Conservation (phyloP, 2,797 vertebrate genomes). For the Amniataba percoides region DNA sequence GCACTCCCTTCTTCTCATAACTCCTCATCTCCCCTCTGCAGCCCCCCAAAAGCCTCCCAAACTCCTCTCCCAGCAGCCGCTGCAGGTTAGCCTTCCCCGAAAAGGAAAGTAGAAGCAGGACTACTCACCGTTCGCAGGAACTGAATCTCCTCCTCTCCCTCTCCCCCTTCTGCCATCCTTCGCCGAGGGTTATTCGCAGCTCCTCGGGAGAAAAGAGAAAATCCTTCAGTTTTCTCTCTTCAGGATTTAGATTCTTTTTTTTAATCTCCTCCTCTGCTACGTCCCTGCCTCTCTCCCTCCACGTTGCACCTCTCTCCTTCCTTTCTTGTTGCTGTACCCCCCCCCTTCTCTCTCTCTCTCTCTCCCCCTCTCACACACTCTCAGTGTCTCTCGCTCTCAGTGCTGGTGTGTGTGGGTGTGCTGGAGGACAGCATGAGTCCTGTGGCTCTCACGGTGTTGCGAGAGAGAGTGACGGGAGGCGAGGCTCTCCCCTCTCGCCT, state of each 20-base stretch:
- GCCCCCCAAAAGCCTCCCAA: conserved; percentile 4
- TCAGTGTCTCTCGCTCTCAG: conserved; percentile 66
- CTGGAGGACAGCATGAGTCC: conserved; percentile 85
- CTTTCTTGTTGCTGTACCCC: conserved; percentile 48
- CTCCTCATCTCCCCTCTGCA: neutral
- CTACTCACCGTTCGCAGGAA: conserved; percentile 95
- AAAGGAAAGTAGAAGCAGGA: conserved; percentile 62
- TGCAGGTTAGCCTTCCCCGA: conserved; percentile 39
- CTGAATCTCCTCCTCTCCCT: conserved; percentile 94
- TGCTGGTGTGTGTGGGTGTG: conserved; percentile 82
- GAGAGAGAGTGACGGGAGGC: conserved; percentile 84
- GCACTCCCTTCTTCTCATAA: conserved; percentile 10
- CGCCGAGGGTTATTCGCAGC: conserved; percentile 81
- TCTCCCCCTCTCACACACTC: conserved; percentile 46
- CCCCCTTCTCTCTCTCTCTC: conserved; percentile 12
- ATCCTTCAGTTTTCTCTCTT: conserved; percentile 76
- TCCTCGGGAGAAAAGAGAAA: conserved; percentile 85
- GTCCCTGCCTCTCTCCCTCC: conserved; percentile 53
- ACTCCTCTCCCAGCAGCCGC: conserved; percentile 27
- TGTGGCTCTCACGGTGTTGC: conserved; percentile 83
- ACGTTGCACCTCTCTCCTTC: conserved; percentile 52
- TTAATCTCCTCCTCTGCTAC: conserved; percentile 41
- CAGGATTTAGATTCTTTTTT: conserved; percentile 58
- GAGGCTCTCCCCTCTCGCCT: conserved; percentile 59
- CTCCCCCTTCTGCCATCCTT: conserved; percentile 93